Evolutionary conservation across 1,140 invertebrate genomes (phyloP).

Genomic region (Eufriesea mexicana): DNA sequence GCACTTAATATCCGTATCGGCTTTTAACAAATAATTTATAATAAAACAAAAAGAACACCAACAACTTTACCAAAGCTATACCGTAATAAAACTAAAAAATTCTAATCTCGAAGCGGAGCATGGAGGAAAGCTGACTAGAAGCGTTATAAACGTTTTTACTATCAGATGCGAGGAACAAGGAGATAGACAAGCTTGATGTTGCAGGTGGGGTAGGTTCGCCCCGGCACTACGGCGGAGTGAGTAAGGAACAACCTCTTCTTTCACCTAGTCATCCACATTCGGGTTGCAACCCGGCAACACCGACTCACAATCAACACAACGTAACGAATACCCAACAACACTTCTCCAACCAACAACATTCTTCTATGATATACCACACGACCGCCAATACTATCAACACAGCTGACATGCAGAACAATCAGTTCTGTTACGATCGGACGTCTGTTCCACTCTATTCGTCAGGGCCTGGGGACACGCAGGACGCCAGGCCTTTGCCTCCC

Average conservation of each 20-base stretch:
- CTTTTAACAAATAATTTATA: background rate
- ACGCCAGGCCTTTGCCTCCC: conserved; percentile 78
- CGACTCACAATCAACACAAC: conserved; percentile 79
- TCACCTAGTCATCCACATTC: conserved; percentile 84
- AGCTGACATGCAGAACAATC: conserved; percentile 81
- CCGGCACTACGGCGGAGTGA: conserved; percentile 81
- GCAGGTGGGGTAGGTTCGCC: conserved; percentile 85
- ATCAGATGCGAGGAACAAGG: conserved; percentile 52
- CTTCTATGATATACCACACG: conserved; percentile 83
- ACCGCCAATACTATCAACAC: conserved; percentile 77
- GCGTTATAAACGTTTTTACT: conserved; percentile 20
- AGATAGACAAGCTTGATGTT: conserved; percentile 80
- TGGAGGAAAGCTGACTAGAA: conserved; percentile 6
- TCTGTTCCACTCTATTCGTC: conserved; percentile 83
- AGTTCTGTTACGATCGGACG: conserved; percentile 85
- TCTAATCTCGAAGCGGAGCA: background rate
- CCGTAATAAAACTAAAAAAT: no score
- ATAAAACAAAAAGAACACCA: background rate
- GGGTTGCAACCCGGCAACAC: conserved; percentile 74
- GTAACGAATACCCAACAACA: conserved; percentile 81
- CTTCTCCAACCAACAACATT: conserved; percentile 81
- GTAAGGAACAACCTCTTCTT: conserved; percentile 80
- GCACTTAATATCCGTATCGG: background rate
- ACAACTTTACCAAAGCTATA: background rate
- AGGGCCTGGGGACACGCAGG: conserved; percentile 82